phyloP scores from a whole-genome alignment of 2,113 vertebrate species.

The Anguilla rostrata region DNA sequence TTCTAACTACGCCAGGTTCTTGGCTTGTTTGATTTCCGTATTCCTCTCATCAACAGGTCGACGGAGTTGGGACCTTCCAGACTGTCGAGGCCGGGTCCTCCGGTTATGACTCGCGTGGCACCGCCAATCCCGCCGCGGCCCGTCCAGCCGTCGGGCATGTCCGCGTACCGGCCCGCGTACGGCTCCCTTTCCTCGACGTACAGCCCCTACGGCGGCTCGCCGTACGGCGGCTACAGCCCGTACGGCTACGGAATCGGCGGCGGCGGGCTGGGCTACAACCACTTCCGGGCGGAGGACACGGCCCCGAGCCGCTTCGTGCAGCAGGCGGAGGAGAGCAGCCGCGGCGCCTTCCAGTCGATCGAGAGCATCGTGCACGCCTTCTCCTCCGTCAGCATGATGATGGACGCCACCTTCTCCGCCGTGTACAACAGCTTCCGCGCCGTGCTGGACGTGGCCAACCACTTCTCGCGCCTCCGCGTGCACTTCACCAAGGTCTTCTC shows the following conservation, averaged over 20 bases:
- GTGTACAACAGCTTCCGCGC: constrained; percentile 98
- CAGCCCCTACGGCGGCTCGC: constrained; percentile 79
- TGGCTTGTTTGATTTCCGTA: not conserved
- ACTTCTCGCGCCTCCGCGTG: constrained; percentile 87
- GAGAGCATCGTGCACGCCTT: constrained; percentile 98
- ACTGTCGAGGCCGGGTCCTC: constrained; percentile 71
- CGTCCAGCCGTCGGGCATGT: constrained; percentile 75
- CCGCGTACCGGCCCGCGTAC: constrained; percentile 80
- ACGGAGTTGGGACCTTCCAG: constrained; percentile 73
- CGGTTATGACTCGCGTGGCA: constrained; percentile 77
- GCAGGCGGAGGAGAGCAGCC: constrained; percentile 95
- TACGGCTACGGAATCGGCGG: constrained; percentile 69
- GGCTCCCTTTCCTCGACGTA: constrained; percentile 81
- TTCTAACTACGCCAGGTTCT: no score
- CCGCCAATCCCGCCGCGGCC: constrained; percentile 86
- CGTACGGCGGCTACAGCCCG: constrained; percentile 79
- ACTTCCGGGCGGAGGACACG: constrained; percentile 76
- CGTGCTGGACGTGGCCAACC: constrained; percentile 94
- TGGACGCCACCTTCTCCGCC: constrained; percentile 96
- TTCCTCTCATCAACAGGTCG: constrained; percentile 70
- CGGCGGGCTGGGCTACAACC: constrained; percentile 78
- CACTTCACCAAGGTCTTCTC: constrained; percentile 95
- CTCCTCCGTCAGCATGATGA: constrained; percentile 95
- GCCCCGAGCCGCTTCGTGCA: constrained; percentile 93
- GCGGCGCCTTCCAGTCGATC: constrained; percentile 95